A percentile compares a stretch with the other conserved stretches of the same genome.
These are phyloP conservation scores for Pseudococcus longispinus DNA, from an alignment of 2,888 invertebrate species.

Conservation along the genomic window DNA sequence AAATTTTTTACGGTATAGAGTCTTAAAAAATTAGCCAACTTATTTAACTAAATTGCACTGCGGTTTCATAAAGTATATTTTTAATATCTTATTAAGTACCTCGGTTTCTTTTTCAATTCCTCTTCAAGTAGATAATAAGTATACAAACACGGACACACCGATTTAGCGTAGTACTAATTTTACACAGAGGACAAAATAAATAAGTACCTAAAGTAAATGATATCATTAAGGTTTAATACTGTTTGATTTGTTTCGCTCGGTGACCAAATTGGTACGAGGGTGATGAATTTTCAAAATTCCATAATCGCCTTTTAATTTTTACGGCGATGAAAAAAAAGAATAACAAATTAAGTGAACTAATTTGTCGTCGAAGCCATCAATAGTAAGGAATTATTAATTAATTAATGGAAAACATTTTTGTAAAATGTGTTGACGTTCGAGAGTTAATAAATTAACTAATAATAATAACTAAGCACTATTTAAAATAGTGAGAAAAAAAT, in stretches of 20 bases:
- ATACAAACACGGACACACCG: background rate
- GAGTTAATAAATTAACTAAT: constrained; percentile 5
- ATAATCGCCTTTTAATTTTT: background rate
- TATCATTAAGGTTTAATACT: constrained; percentile 17
- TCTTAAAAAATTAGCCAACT: background rate
- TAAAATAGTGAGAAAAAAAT: constrained; percentile 28
- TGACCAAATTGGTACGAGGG: background rate
- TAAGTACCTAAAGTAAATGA: background rate
- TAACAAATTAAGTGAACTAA: background rate
- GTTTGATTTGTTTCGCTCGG: background rate
- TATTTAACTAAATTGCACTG: constrained; percentile 12
- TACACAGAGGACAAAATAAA: background rate
- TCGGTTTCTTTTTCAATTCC: background rate
- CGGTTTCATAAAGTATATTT: background rate
- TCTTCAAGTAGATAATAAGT: background rate
- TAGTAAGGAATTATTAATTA: background rate
- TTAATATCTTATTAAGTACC: background rate
- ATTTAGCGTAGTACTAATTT: background rate
- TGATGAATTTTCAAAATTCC: background rate
- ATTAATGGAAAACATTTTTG: background rate
- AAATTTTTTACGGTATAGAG: background rate
- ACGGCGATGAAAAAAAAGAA: background rate
- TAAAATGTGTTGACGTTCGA: background rate
- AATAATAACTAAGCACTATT: background rate
- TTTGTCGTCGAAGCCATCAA: background rate